Base-by-base conservation (phyloP, 1,140 invertebrate genomes). In the Drosophila eugracilis region DNA sequence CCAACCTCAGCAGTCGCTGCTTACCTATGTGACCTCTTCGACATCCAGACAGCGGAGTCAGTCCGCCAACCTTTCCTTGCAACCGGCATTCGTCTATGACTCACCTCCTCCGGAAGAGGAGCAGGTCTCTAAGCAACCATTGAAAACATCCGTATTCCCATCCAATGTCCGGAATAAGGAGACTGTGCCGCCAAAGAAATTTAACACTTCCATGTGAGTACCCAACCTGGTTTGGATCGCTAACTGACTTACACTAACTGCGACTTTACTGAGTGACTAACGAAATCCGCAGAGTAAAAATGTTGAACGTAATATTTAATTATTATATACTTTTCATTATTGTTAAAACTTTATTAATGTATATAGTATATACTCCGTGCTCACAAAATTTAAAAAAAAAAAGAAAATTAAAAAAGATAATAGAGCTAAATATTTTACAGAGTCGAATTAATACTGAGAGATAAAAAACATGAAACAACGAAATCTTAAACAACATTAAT, bases 121-220 rank as follows among this genome's bases (percentile, higher is more conserved):
- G 34, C 32, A 24, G n/a, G 32, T 21, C 12, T 15, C 22, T 5
- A 45, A 17, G 9, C 42, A 24, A n/a, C 28, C 17, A 1, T 37
- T 12, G 41, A 4, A n/a, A 32, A 17, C 59, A 19, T 10, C 45
- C 17, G 34, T 69, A 21, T 28, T 42, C 19, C 39, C 72, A 19
- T 26, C 21, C 21, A n/a, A 44, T n/a, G 21, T 26, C 14, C 41
- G 21, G 10, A 21, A 48, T 32, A 42, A 30, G 5, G 34, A 50
- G 36, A 49, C 67, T 21, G 57, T 77, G 42, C 73, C 75, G 59
- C 85, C 90, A 77, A 91, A 91, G 75, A 91, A 85, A 89, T 78
- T 91, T 75, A 90, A 90, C 71, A 86, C 83, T 85, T 91, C 90
- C 72, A 91, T 86, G 90, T 91, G 79, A 91, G 90, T 88, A 59